These are phyloP conservation scores for Ctenosaura bakeri DNA, from an alignment of 2,797 vertebrate species.

Conservation along the genomic window DNA sequence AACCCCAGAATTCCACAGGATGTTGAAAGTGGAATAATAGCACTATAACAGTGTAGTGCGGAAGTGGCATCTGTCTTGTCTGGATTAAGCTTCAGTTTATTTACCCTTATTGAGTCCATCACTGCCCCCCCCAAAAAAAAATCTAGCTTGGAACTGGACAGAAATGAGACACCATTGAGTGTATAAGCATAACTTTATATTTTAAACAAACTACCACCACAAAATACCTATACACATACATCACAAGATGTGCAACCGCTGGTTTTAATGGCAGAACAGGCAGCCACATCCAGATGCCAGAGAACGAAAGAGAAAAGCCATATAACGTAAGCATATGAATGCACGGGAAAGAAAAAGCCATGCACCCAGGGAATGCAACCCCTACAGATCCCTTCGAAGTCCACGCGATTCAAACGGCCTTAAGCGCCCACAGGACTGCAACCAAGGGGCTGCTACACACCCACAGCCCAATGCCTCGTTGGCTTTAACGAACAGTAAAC, in stretches of 20 bases:
- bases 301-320: background rate
- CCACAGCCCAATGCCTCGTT: background rate
- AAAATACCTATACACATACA: background rate
- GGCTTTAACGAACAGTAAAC: background rate
- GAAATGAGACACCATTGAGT: too few species aligned
- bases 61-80: too few species aligned
- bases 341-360: background rate
- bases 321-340: background rate
- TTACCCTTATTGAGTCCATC: too few species aligned
- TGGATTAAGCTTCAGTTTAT: too few species aligned
- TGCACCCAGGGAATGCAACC: background rate
- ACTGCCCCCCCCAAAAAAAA: too few species aligned
- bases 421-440: background rate
- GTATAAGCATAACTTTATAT: background rate
- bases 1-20: too few species aligned
- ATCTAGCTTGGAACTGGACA: too few species aligned
- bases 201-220: background rate
- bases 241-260: background rate
- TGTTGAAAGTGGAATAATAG: too few species aligned
- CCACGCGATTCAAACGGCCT: too few species aligned
- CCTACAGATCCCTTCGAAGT: background rate
- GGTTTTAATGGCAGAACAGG: constrained; percentile 9
- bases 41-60: too few species aligned
- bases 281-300: background rate
- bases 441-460: background rate